These are phyloP conservation scores for Dreissena rostriformis DNA, from an alignment of 1,140 invertebrate species.

Conservation along the genomic window DNA sequence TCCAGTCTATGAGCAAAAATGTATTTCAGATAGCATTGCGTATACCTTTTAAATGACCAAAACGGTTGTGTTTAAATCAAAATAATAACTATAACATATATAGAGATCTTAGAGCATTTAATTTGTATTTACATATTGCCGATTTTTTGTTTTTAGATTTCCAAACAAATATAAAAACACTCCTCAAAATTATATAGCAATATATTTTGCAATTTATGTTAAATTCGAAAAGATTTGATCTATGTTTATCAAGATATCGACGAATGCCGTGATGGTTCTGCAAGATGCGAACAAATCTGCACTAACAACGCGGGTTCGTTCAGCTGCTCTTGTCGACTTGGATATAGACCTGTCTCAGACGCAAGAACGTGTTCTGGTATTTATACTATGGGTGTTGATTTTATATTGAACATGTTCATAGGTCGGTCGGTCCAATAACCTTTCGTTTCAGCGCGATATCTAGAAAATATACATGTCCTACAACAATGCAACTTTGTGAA, in stretches of 20 bases:
- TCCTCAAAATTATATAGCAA: neutral
- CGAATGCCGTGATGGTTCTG: slow-evolving; percentile 10
- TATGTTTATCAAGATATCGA: neutral
- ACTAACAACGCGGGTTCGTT: slow-evolving; percentile 27
- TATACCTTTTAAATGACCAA: too few relatives aligned
- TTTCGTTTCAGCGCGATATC: too few relatives aligned
- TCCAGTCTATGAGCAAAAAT: too few relatives aligned
- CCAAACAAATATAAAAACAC: too few relatives aligned
- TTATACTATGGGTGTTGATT: neutral
- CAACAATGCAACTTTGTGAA: too few relatives aligned
- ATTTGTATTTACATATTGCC: too few relatives aligned
- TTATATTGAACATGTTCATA: neutral
- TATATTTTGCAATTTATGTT: neutral
- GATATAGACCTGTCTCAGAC: neutral
- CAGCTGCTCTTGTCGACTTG: slow-evolving; percentile 21
- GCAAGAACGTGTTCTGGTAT: slow-evolving; percentile 11
- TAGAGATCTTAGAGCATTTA: too few relatives aligned
- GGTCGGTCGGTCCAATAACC: neutral
- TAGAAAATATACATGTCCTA: too few relatives aligned
- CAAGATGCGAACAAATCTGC: slow-evolving; percentile 9
- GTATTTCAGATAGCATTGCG: too few relatives aligned
- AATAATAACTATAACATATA: too few relatives aligned
- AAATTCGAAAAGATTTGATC: neutral
- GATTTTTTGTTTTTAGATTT: too few relatives aligned
- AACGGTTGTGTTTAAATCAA: too few relatives aligned